Evolutionary conservation across 2,888 invertebrate species (phyloP), one percentile per base, ranked within the genome.

Genomic region (Eristalis pertinax): DNA sequence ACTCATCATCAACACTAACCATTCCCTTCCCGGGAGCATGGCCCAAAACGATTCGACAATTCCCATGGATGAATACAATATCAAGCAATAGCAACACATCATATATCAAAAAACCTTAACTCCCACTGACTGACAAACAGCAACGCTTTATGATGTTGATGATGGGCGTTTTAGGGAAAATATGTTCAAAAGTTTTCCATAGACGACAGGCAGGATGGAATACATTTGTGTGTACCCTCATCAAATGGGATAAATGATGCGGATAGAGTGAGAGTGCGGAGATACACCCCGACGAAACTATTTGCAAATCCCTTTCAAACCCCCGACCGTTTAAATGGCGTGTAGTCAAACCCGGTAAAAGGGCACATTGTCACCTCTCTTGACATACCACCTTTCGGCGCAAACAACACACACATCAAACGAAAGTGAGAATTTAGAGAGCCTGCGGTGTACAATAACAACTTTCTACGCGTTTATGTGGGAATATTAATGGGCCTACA

Each of bases 231-330:
- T 58, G 63, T 85, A 83, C 78, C 75, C 83, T 78, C 83, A 86
- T 86, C 83, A 86, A 86, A 70, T 68, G 70, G 70, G 75, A 83
- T 83, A 86, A 83, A 82, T 78, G 85, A 82, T 86, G 77, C 82
- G 65, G 68, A 74, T 64, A 50, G 38, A 79, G 67, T 41, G 67
- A 67, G 73, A 43, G 73, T 41, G 69, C 13, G 79, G 60, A 24
- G 68, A 19, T 76, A 69, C 77, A 70, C 24, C 65, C 63, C 62
- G 62, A 35, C 38, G 74, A 82, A 86, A 86, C 86, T 86, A 86
- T 86, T 86, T 70, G 79, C 15, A 83, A 78, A 83, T 43, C 65
- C 60, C 65, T 83, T 86, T 10, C 78, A 82, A n/a, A n/a, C n/a
- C n/a, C 32, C 64, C 76, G 38, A 50, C 26, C 58, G 68, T 77